Base-by-base conservation (phyloP, 2,888 invertebrate genomes). In the Palloptera scutellata region DNA sequence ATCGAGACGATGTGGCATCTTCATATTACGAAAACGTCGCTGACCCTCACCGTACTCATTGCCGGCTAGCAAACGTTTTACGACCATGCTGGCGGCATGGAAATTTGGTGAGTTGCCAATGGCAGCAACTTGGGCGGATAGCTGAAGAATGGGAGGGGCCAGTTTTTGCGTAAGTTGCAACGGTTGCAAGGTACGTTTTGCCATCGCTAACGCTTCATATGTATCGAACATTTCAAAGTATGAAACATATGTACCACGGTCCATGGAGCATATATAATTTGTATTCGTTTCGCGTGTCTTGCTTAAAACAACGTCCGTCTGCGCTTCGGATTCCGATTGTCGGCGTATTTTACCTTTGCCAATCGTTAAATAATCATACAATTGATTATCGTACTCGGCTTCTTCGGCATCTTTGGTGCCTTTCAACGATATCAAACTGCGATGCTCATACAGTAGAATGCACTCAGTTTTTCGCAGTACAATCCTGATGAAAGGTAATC, bases 201-300 rank as follows among this genome's bases (percentile, higher is more conserved):
- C 3, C 30, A 2, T 75, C 8, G 43, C 42, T 20, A 87, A 75
- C 48, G 78, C 80, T 9, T 86, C 84, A 70, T 89, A 89, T 0
- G 90, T 91, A 77, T 93, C 93, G 76, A 89, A 89, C 89, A 93
- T 91, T 74, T 92, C 91, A 88, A 91, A 93, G 77, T 89, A 86
- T 0, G 92, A 92, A 0, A 91, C 92, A 77, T 90, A 91, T 0
- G 89, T 86, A 1, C 86, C 86, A 2, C 86, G 86, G 74, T 91
- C 88, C 62, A 83, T 86, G 64, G 87, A 88, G 64, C 85, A 82
- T 0, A 87, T 86, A 20, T 86, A 83, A 0, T 86, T 85, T 0
- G 90, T 87, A 30, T 89, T 86, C 0, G 91, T 90, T 68, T 88
- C 87, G 10, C 91, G 86, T 0, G 89, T 87, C 81, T 93, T 93